phyloP scores from a whole-genome alignment of 2,888 invertebrate genomes.

The Hemicrepidius hirtus region DNA sequence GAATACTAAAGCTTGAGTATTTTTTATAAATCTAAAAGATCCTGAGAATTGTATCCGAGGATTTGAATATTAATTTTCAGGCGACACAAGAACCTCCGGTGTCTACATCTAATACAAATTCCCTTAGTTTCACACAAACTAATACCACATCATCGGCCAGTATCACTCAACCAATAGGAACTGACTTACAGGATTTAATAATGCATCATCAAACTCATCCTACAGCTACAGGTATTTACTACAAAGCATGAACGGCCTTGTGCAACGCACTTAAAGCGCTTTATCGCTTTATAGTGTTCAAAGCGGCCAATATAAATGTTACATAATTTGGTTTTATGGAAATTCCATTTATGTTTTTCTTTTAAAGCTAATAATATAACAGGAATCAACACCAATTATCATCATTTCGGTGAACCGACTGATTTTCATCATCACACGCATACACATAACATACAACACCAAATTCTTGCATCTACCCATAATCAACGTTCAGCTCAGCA shows the following conservation, averaged over 20 bases:
- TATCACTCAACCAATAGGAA: constrained; percentile 67
- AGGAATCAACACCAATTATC: constrained; percentile 68
- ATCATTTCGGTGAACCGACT: constrained; percentile 69
- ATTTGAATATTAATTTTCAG: constrained; percentile 52
- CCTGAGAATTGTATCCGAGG: too few relatives aligned
- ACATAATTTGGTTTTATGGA: background rate
- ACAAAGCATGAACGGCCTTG: too few relatives aligned
- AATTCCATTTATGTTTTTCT: background rate
- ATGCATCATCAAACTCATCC: constrained; percentile 71
- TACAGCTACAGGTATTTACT: constrained; percentile 59
- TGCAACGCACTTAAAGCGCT: too few relatives aligned
- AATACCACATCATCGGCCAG: constrained; percentile 62
- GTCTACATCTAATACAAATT: constrained; percentile 62
- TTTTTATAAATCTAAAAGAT: too few relatives aligned
- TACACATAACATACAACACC: constrained; percentile 70
- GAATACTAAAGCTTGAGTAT: too few relatives aligned
- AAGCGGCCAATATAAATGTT: too few relatives aligned
- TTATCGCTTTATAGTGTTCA: too few relatives aligned
- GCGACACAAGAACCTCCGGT: constrained; percentile 63
- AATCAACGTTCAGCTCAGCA: constrained; percentile 67
- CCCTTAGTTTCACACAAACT: constrained; percentile 66
- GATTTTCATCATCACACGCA: constrained; percentile 70
- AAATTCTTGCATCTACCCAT: constrained; percentile 66
- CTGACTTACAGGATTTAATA: constrained; percentile 70
- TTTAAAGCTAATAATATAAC: constrained; percentile 61